Evolutionary conservation across 35 echinoderm and acorn worm species (phyloP), one percentile per base, ranked within the genome.

Genomic region (Anneissia japonica): DNA sequence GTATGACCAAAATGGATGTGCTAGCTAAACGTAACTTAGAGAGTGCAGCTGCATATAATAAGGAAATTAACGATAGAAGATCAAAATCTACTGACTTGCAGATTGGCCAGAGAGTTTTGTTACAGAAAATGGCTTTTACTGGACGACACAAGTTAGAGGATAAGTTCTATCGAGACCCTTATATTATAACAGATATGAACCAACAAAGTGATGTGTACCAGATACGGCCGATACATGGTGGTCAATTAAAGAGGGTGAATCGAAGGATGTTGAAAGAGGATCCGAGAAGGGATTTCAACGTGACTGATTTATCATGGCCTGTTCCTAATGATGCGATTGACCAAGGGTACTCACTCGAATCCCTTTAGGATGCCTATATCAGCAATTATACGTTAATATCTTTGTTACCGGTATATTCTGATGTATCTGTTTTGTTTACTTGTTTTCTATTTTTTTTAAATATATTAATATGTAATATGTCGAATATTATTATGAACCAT

Each of bases 221-320:
- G 14, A 76, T 86, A 38, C 26, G 43, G 7, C 84, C 84, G 23
- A 73, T 74, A 39, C 36, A 26, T 2, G 84, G 84, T 38, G 84
- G 84, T 74, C 72, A n/a, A 3, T 30, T 16, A 19, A 86, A 86
- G 26, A 30, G 84, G 16, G 84, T 76, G 26, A 86, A 86, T 86
- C 36, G 80, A 76, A 0, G 72, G 6, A 38, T 75, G 4, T 34
- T 76, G 4, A 86, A 38, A 32, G 26, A 31, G n/a, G 84, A 86
- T 76, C 84, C 84, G 38, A 35, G 84, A 38, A 30, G 32, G 14
- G 43, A 84, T 43, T n/a, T n/a, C n/a, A n/a, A n/a, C n/a, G n/a
- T n/a, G n/a, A n/a, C n/a, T n/a, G n/a, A n/a, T n/a, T n/a, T n/a
- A n/a, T n/a, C n/a, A n/a, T n/a, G n/a, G n/a, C n/a, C n/a, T n/a